Base-by-base conservation (phyloP, 1,140 invertebrate species). In the Rhagoletis zephyria region DNA sequence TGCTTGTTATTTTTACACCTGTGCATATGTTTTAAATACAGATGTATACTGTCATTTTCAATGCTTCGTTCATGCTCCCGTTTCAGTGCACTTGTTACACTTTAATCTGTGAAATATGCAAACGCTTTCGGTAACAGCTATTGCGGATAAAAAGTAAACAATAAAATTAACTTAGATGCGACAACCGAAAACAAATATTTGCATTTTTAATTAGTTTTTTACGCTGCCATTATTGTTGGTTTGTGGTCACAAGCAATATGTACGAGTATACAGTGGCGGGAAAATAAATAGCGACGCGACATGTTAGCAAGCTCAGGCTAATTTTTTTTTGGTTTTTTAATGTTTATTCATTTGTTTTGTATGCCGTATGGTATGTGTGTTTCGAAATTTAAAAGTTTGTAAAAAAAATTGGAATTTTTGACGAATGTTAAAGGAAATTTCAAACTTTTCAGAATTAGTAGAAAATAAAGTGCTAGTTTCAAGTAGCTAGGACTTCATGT, bases 181-280 rank as follows among this genome's bases (percentile, higher is more conserved):
- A 81, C 45, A 70, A 45, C 42, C 48, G 19, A 48, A 81, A 81
- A 56, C 45, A 81, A 81, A 81, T 81, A 81, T 81, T 81, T 81
- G 48, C 48, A 30, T 1, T 81, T 81, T 56, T 56, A 81, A 81
- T 81, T 51, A 81, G 48, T 81, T 81, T 81, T 81, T 51, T n/a
- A 42, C 19, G 48, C 74, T 7, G n/a, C 45, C 12, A 14, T 56
- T 51, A n/a, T 56, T n/a, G 12, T 19, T 30, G 48, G 45, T 77
- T 81, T 56, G 56, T 19, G 16, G 14, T 19, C n/a, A 0, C 10
- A 16, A 63, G 16, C n/a, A 63, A 12, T 16, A n/a, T 14, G 16
- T 12, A 63, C 16, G 61, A 63, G 12, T 16, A 63, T 63, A 30
- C 30, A 30, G 30, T 30, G 30, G 30, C 30, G 30, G 30, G 30